Evolutionary conservation across 2,888 invertebrate species (phyloP), one percentile per base, ranked within the genome.

Genomic region (Drepana falcataria): DNA sequence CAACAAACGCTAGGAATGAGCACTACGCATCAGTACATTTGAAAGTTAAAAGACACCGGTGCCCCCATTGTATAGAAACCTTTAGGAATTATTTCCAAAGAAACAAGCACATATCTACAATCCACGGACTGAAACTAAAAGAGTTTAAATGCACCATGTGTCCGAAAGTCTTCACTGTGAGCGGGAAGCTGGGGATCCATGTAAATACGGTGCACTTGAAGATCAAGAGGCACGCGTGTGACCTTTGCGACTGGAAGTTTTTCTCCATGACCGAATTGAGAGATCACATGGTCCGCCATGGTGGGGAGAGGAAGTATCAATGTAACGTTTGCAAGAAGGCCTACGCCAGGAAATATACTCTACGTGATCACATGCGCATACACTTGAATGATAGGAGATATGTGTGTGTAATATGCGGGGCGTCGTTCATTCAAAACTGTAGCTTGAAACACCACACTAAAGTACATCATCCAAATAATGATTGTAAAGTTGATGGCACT

Each of bases 261-360:
- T 92, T 91, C 60, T 91, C 92, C 0, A 91, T 87, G 37, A 89
- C 90, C 0, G 92, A 92, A 54, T 73, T 93, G n/a, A 91, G 90
- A 47, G 87, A 90, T 9, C 93, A 93, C 48, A 92, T 92, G 90
- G 64, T 92, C 0, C 82, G 87, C 5, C 92, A 93, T 48, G 86
- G 85, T 0, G 92, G 92, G 0, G 92, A 92, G 55, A 80, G 88
- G 3, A 91, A 89, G 55, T 89, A 84, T 49, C 83, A 89, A 47
- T 93, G 93, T 56, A 77, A 69, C 1, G 62, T 92, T 0, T 93
- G 93, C 53, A 86, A 87, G 52, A 92, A 92, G 56, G 77, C 88
- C 0, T 93, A 92, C 54, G 87, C 89, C 0, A 82, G 90, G 57
- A 87, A 85, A 49, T 84, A 83, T 60, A 90, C 89, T 0, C 62